phyloP scores from a whole-genome alignment of 1,140 invertebrate species.

The Heliconius eleuchia region DNA sequence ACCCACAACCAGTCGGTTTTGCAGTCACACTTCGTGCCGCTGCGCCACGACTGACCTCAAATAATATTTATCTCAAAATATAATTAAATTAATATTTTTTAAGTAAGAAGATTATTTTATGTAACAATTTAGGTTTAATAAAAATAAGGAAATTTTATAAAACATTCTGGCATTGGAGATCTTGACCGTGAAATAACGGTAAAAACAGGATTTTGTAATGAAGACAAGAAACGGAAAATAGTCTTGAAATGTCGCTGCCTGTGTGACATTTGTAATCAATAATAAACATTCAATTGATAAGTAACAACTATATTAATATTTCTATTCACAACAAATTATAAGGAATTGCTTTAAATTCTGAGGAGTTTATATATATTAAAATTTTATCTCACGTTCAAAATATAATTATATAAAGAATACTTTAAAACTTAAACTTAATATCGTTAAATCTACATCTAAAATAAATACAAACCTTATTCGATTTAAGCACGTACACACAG shows the following conservation, averaged over 20 bases:
- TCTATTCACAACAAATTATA: neutral
- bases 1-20: no score
- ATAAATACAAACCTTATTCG: slow-evolving; percentile 53
- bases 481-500: slow-evolving; percentile 60
- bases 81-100: no score
- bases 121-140: neutral
- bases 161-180: slow-evolving; percentile 15
- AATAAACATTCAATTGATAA: slow-evolving; percentile 7
- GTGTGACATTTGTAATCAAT: slow-evolving; percentile 1
- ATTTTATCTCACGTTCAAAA: no score
- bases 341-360: no score
- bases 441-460: neutral
- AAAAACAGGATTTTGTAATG: slow-evolving; percentile 23
- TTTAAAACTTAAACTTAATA: neutral
- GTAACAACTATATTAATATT: neutral
- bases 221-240: slow-evolving; percentile 29
- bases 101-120: neutral
- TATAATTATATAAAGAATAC: neutral
- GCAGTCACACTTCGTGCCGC: no score
- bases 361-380: no score
- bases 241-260: neutral
- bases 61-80: no score
- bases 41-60: no score
- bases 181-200: slow-evolving; percentile 27
- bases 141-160: neutral